Percentiles rank a stretch among this genome's conserved stretches.
Evolutionary conservation across 2,113 vertebrate genomes (phyloP).

Genomic region (Cyanoderma ruficeps): DNA sequence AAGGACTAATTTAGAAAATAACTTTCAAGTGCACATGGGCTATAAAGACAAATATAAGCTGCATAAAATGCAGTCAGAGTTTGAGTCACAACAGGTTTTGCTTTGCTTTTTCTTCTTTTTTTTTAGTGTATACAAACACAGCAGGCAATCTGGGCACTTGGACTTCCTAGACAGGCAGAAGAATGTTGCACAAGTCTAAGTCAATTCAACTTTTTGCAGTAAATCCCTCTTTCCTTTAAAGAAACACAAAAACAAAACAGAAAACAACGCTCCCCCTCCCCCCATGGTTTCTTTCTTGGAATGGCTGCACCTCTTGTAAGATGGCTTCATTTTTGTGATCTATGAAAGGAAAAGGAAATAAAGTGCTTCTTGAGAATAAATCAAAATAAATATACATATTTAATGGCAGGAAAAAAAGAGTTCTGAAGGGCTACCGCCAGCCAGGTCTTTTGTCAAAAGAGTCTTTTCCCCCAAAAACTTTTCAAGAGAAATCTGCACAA

Average conservation of each 20-base stretch:
- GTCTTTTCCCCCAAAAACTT: constrained; percentile 15
- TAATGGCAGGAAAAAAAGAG: constrained; percentile 71
- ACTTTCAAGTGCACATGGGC: constrained; percentile 25
- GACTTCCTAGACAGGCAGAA: constrained; percentile 53
- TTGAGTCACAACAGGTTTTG: constrained; percentile 7
- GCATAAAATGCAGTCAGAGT: constrained; percentile 45
- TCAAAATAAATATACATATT: constrained; percentile 81
- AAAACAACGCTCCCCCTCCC: neutral
- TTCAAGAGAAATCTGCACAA: constrained; percentile 52
- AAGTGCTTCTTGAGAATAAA: constrained; percentile 81
- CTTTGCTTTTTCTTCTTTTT: neutral
- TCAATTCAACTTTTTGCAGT: constrained; percentile 38
- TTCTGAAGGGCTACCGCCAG: constrained; percentile 50
- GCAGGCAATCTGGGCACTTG: constrained; percentile 22
- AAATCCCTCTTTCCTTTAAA: constrained; percentile 47
- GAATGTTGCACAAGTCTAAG: constrained; percentile 30
- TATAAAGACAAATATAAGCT: constrained; percentile 24
- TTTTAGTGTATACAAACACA: constrained; percentile 23
- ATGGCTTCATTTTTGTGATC: constrained; percentile 67
- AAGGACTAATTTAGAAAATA: constrained; percentile 27
- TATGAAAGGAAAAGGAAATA: constrained; percentile 71
- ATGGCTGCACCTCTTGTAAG: constrained; percentile 44
- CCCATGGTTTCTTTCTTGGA: constrained; percentile 47
- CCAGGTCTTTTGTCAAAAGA: constrained; percentile 42
- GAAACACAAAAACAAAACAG: constrained; percentile 33